phyloP scores from a whole-genome alignment of 2,113 vertebrate genomes.

The Gymnarchus niloticus region DNA sequence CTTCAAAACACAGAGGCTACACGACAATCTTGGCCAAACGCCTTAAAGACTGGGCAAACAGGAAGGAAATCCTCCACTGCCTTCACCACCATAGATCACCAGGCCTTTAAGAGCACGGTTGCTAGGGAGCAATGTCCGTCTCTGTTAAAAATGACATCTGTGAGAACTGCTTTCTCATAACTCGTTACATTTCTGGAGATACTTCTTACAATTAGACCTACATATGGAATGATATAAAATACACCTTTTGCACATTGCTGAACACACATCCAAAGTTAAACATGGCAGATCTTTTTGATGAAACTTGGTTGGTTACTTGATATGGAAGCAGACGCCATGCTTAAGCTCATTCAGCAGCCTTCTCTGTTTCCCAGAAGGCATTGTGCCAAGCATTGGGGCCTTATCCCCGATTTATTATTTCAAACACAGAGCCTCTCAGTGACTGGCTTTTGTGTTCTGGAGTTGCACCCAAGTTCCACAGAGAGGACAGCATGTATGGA shows the following conservation, averaged over 20 bases:
- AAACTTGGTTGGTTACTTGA: background rate
- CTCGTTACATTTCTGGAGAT: background rate
- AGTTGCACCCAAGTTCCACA: conserved; percentile 9
- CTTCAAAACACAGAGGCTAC: background rate
- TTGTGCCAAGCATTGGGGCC: conserved; percentile 9
- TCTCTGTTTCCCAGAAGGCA: background rate
- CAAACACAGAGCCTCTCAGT: conserved; percentile 4
- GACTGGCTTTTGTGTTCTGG: conserved; percentile 30
- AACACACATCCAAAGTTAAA: too few species aligned
- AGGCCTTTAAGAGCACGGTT: background rate
- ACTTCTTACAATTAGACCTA: background rate
- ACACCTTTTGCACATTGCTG: too few species aligned
- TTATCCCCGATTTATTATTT: conserved; percentile 4
- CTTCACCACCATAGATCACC: background rate
- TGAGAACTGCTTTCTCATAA: background rate
- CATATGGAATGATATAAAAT: background rate
- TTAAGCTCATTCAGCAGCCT: background rate
- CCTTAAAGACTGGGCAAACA: background rate
- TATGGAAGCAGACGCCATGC: background rate
- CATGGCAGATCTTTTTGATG: background rate
- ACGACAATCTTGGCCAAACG: background rate
- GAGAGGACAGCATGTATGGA: background rate
- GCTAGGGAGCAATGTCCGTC: background rate
- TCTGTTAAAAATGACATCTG: background rate
- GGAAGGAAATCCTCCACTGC: background rate